Percentiles rank a stretch among this genome's conserved stretches.
Conservation (phyloP, 2,797 vertebrate genomes). For the Tamandua tetradactyla region DNA sequence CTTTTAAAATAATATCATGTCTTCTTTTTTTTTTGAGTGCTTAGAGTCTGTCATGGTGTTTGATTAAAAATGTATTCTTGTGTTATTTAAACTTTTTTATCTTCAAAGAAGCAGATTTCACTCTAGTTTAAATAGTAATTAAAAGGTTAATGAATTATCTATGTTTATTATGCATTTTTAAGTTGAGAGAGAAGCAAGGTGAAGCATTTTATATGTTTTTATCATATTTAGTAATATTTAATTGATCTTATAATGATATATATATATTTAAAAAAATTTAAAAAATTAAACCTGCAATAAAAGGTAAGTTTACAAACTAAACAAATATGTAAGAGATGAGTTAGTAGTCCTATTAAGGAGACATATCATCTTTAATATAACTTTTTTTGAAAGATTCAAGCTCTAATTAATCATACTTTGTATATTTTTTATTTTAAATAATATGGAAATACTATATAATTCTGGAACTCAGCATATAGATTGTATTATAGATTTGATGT, state of each 20-base stretch:
- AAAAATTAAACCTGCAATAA: slow-evolving; percentile 36
- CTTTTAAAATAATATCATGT: slow-evolving; percentile 37
- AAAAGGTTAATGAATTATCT: slow-evolving; percentile 35
- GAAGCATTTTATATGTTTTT: slow-evolving; percentile 25
- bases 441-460: background rate
- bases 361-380: background rate
- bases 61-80: background rate
- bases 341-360: background rate
- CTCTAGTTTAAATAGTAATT: slow-evolving; percentile 34
- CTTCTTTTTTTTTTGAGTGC: slow-evolving; percentile 14
- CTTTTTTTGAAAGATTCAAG: background rate
- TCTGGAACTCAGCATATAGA: slow-evolving; percentile 16
- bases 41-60: background rate
- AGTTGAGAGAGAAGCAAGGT: slow-evolving; percentile 20
- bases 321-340: background rate
- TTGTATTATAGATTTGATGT: slow-evolving; percentile 33
- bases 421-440: slow-evolving; percentile 33
- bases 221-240: slow-evolving; percentile 41
- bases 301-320: slow-evolving; percentile 14
- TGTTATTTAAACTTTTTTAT: slow-evolving; percentile 35
- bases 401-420: slow-evolving; percentile 33
- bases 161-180: slow-evolving; percentile 8
- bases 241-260: background rate
- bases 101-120: slow-evolving; percentile 20
- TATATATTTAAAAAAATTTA: background rate